Base-by-base conservation (phyloP, 1,140 invertebrate species). In the Nasonia vitripennis region DNA sequence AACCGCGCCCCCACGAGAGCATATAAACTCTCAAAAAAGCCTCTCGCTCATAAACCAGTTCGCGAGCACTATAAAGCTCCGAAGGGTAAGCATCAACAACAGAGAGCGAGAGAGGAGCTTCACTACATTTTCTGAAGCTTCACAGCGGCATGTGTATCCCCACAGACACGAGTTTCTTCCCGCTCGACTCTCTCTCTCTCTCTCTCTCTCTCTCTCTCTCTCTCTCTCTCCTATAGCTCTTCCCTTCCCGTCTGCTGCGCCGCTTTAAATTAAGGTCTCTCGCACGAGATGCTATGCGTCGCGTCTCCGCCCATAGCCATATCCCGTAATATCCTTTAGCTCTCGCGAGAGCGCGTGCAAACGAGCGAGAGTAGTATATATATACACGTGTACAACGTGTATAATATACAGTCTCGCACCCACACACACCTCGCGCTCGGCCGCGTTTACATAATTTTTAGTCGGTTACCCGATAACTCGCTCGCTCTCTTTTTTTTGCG, bases 191-290 rank as follows among this genome's bases (percentile, higher is more conserved):
- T 27, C 23, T 27, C 23, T 27, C 23, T 27, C 23, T 27, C 23
- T 27, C 23, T 27, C 23, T 27, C 27, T 27, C 27, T 27, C 27
- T 27, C 27, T 27, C 27, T 27, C 27, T 27, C 27, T 27, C 27
- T 27, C 48, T 12, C 55, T 62, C 34, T 34, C 20, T 4, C 5
- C 2, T 37, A 37, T 37, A 37, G 34, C 48, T 79, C 55, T 55
- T 79, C 37, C 31, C 78, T 79, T 34, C 31, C 31, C 31, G 17
- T 34, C 31, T 79, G 17, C n/a, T 27, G 55, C 68, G 27, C 68
- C n/a, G 79, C 41, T 67, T 34, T 23, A 75, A 83, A 83, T 75
- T 62, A 67, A 83, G 81, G 81, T 83, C 73, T 75, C 67, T 83
- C 71, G 73, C 81, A 67, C 71, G 48, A 83, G 73, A 75, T 74